Percentiles rank a stretch among this genome's conserved stretches.
Conservation (phyloP, 2,888 invertebrate species). For the Mylabris sibirica region DNA sequence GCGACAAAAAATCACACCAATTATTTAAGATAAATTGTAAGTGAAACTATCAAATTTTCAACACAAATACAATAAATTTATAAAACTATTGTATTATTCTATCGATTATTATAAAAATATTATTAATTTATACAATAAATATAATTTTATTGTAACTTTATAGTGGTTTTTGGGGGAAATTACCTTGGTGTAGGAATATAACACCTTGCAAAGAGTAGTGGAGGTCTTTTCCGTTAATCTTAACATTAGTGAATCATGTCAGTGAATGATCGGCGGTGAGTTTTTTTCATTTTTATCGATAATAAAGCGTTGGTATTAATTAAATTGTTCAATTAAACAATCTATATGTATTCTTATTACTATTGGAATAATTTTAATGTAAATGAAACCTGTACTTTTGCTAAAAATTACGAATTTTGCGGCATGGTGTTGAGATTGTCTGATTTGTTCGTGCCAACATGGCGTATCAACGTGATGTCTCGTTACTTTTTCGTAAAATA, state of each 20-base stretch:
- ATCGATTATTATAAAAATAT: neutral
- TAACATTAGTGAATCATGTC: constrained; percentile 84
- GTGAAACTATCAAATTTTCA: neutral
- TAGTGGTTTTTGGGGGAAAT: neutral
- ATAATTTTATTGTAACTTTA: neutral
- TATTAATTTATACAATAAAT: neutral
- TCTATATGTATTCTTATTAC: neutral
- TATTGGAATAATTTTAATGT: constrained; percentile 17
- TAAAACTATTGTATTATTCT: neutral
- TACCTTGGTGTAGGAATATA: constrained; percentile 60
- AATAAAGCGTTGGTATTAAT: constrained; percentile 35
- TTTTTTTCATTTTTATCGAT: constrained; percentile 60
- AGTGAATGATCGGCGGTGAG: constrained; percentile 83
- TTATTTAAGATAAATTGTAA: neutral
- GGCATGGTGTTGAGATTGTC: constrained; percentile 52
- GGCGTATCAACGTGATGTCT: constrained; percentile 58
- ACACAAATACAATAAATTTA: neutral
- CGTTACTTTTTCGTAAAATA: neutral
- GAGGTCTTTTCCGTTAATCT: constrained; percentile 73
- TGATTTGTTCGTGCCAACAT: constrained; percentile 68
- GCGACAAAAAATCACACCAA: neutral
- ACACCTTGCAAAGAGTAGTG: constrained; percentile 54
- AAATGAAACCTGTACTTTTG: constrained; percentile 42
- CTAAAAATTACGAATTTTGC: constrained; percentile 44
- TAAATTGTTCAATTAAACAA: constrained; percentile 21